These are phyloP conservation scores for Drosophila austrosaltans DNA, from an alignment of 2,888 invertebrate species.

Conservation along the genomic window DNA sequence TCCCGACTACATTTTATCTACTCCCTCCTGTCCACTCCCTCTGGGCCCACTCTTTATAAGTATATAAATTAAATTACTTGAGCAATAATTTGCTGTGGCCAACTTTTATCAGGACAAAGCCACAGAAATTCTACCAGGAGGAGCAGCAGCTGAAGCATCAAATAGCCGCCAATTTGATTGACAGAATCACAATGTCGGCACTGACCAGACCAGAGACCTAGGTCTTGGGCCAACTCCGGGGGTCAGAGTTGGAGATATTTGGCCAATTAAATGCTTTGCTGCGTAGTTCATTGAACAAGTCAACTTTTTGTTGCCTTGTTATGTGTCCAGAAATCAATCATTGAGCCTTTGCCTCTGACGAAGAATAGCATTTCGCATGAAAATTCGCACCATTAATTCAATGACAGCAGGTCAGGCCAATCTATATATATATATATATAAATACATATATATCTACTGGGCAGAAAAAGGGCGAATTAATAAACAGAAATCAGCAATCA, in stretches of 20 bases:
- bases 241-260: constrained; percentile 21
- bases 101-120: constrained; percentile 24
- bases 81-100: constrained; percentile 48
- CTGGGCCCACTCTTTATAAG: constrained; percentile 6
- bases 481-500: constrained; percentile 73
- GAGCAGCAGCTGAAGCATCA: constrained; percentile 11
- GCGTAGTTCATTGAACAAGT: constrained; percentile 71
- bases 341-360: constrained; percentile 13
- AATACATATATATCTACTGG: constrained; percentile 5
- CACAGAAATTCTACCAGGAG: constrained; percentile 35
- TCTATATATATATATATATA: constrained; percentile 4
- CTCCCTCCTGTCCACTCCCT: neutral
- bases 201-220: constrained; percentile 35
- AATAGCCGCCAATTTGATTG: constrained; percentile 63
- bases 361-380: constrained; percentile 60
- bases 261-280: constrained; percentile 72
- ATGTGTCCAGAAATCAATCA: constrained; percentile 69
- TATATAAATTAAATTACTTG: constrained; percentile 60
- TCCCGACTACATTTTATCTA: neutral
- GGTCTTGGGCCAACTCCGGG: neutral
- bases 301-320: constrained; percentile 41
- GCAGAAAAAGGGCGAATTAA: constrained; percentile 58
- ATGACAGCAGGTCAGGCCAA: constrained; percentile 50
- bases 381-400: constrained; percentile 76
- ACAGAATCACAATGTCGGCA: constrained; percentile 54